Evolutionary conservation across 2,888 invertebrate genomes (phyloP).

Genomic region (Callosobruchus maculatus): DNA sequence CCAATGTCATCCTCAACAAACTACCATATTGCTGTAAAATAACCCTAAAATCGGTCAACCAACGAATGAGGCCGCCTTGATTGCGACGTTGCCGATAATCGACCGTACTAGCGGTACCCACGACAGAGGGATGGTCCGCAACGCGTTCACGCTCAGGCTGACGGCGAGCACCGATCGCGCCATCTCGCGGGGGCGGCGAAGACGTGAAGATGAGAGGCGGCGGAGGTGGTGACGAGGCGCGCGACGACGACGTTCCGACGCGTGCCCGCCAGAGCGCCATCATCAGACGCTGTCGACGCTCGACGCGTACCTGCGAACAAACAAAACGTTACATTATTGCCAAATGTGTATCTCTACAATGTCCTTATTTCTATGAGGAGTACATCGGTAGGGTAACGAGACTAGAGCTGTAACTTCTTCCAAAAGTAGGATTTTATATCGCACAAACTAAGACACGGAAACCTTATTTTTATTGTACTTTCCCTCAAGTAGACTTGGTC

Average conservation of each 20-base stretch:
- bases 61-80: neutral
- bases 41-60: neutral
- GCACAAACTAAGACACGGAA: too few relatives aligned
- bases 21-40: neutral
- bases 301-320: slow-evolving; percentile 45
- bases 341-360: too few relatives aligned
- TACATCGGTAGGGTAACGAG: too few relatives aligned
- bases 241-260: neutral
- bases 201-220: neutral
- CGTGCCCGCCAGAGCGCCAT: slow-evolving; percentile 28
- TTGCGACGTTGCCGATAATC: neutral
- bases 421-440: too few relatives aligned
- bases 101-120: neutral
- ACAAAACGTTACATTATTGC: neutral
- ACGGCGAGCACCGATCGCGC: neutral
- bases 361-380: too few relatives aligned
- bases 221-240: neutral
- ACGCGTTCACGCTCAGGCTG: neutral
- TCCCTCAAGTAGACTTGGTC: too few relatives aligned
- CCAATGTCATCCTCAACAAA: neutral
- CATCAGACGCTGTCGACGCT: slow-evolving; percentile 58
- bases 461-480: too few relatives aligned
- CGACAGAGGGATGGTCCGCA: neutral
- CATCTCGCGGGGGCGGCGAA: neutral
- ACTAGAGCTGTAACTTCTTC: too few relatives aligned